Evolutionary conservation across 2,888 invertebrate genomes (phyloP), one percentile per base, ranked within the genome.

Genomic region (Protophormia terraenovae): DNA sequence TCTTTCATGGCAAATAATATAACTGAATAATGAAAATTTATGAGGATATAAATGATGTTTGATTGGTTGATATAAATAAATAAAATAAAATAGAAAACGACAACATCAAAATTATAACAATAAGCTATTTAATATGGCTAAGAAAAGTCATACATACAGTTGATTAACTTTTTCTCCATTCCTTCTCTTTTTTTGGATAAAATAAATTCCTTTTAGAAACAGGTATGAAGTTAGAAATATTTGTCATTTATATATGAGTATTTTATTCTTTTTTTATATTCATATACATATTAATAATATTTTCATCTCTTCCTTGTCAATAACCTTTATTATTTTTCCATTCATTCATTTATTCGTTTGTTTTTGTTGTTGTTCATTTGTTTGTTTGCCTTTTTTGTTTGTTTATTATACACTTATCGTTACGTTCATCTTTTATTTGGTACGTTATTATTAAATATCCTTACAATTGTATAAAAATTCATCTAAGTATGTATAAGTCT

Each of bases 31-130:
- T 85, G 78, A 83, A 79, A 83, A 85, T 85, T 78, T 82, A 85
- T 85, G 55, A 83, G 71, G 83, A 71, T 82, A 82, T 69, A 81
- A 84, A 81, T 81, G 81, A 81, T 66, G 58, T 76, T 84, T 76
- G 84, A 84, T 84, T 66, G 69, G 80, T 35, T n/a, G 35, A 47
- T 24, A 71, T 41, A 41, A 55, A 29, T 62, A 53, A 76, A 45
- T 66, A 64, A n/a, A 71, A 64, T 53, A 45, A 35, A 53, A 62
- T 0, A n/a, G 10, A 19, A 24, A 35, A 67, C 1, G 35, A 24
- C n/a, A n/a, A n/a, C 10, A 58, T 73, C 29, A 55, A 77, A 58
- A 66, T 53, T 67, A 53, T 45, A 69, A 16, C 50, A 83, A 73
- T 73, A 73, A 73, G 62, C 45, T 72, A 72, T 72, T 83, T 50